Base-by-base conservation (phyloP, 2,888 invertebrate species). In the Drosophila ustulata region DNA sequence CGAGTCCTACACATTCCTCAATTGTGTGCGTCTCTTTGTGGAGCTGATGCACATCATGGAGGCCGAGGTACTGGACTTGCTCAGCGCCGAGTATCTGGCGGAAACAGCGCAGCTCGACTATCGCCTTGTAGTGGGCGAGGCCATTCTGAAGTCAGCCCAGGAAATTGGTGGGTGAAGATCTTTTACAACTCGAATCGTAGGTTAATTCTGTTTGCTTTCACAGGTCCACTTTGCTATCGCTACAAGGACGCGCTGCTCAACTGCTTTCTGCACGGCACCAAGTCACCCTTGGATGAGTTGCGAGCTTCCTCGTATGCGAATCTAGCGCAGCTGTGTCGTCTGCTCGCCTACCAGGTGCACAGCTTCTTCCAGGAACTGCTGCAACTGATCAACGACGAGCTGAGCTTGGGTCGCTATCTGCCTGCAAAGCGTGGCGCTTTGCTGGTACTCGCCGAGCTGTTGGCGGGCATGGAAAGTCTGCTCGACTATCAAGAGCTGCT, bases 1-100 rank as follows among this genome's bases (percentile, higher is more conserved):
- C 25, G 93, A 93, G 43, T 92, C 92, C 2, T 93, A 92, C 47
- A 90, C 91, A 1, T 93, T 92, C 56, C 82, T 93, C 1, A 93
- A 92, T 71, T 91, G 92, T 45, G 91, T 93, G 32, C 84, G 91
- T 4, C 68, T 93, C 0, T 89, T 93, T 71, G 90, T 89, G 13
- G 81, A 82, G 1, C 55, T 93, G 43, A 76, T 91, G 9, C 80
- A 90, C 64, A 69, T 91, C 0, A 87, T 92, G 82, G 91, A 92
- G 66, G 52, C 80, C 0, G 90, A 91, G 57, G 90, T 93, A 3
- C 55, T 93, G 46, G 91, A 92, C n/a, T 74, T 90, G 6, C 76
- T 93, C 9, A 83, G 90, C 23, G 91, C 90, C 50, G 92, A 92
- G 53, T 93, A 92, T 80, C 71, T 91, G 11, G 82, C 89, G 37